phyloP scores from a whole-genome alignment of 2,888 invertebrate genomes.

The Lycocerus yunnanus region DNA sequence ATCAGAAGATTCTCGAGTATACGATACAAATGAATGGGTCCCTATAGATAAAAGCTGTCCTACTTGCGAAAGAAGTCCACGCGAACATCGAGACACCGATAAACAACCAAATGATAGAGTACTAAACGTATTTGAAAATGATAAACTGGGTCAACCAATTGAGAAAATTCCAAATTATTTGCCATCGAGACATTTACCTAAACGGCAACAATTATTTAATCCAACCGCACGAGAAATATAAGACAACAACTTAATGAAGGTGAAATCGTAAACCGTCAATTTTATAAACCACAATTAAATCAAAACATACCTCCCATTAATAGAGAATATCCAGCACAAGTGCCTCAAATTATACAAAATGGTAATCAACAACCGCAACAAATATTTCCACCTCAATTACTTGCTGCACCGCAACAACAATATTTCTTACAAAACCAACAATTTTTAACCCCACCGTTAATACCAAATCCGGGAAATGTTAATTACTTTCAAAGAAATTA shows the following conservation, averaged over 20 bases:
- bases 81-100: constrained; percentile 30
- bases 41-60: constrained; percentile 56
- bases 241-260: constrained; percentile 40
- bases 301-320: constrained; percentile 9
- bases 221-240: not conserved
- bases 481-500: constrained; percentile 15
- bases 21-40: constrained; percentile 60
- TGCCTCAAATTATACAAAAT: constrained; percentile 10
- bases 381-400: constrained; percentile 13
- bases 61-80: constrained; percentile 39
- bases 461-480: not conserved
- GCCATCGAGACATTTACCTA: constrained; percentile 45
- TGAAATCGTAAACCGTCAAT: constrained; percentile 18
- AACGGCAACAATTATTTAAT: constrained; percentile 38
- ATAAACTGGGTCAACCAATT: constrained; percentile 37
- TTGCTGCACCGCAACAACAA: constrained; percentile 18
- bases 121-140: constrained; percentile 47
- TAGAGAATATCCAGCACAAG: constrained; percentile 1
- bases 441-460: not conserved
- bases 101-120: constrained; percentile 48
- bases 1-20: constrained; percentile 36
- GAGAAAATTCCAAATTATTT: constrained; percentile 4
- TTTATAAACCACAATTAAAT: constrained; percentile 18
- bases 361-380: constrained; percentile 15
- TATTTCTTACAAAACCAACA: constrained; percentile 21